A percentile compares a stretch with the other conserved stretches of the same genome.
Evolutionary conservation across 2,888 invertebrate genomes (phyloP).

Genomic region (Sinopyrophorus schimmeli): DNA sequence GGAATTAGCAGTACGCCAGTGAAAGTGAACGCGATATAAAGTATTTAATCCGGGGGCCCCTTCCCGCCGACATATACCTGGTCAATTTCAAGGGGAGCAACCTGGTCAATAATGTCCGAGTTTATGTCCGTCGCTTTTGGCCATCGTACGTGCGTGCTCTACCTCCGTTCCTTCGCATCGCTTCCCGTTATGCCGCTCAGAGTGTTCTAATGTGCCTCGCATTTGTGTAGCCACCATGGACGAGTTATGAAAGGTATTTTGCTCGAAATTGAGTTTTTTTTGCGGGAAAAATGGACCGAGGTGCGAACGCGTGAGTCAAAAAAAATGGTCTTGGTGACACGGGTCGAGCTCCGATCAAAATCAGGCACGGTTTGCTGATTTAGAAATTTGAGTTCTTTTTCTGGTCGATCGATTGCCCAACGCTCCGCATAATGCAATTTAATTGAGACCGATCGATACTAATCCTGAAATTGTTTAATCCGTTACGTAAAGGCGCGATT

Average conservation of each 20-base stretch:
- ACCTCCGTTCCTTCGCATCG: slow-evolving; percentile 19
- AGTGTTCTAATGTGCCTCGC: slow-evolving; percentile 9
- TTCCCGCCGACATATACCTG: slow-evolving; percentile 42
- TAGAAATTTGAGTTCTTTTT: no score
- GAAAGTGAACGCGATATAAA: slow-evolving; percentile 31
- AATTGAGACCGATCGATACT: no score
- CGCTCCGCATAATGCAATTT: no score
- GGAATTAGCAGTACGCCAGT: slow-evolving; percentile 20
- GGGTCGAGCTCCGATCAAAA: no score
- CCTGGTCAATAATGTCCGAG: slow-evolving; percentile 48
- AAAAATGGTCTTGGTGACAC: no score
- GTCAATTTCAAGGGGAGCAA: slow-evolving; percentile 47
- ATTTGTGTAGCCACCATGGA: slow-evolving; percentile 11
- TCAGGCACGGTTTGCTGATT: no score
- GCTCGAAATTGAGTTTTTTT: no score
- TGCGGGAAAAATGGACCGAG: no score
- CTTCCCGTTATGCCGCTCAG: slow-evolving; percentile 13
- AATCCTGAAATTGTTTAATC: no score
- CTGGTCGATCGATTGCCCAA: no score
- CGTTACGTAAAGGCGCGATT: no score
- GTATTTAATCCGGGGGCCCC: slow-evolving; percentile 23
- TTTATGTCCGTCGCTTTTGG: slow-evolving; percentile 25
- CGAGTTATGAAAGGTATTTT: slow-evolving; percentile 31
- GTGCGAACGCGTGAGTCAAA: no score
- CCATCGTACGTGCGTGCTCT: slow-evolving; percentile 31